Base-by-base conservation (phyloP, 2,888 invertebrate genomes). In the Mycalesis mineus region DNA sequence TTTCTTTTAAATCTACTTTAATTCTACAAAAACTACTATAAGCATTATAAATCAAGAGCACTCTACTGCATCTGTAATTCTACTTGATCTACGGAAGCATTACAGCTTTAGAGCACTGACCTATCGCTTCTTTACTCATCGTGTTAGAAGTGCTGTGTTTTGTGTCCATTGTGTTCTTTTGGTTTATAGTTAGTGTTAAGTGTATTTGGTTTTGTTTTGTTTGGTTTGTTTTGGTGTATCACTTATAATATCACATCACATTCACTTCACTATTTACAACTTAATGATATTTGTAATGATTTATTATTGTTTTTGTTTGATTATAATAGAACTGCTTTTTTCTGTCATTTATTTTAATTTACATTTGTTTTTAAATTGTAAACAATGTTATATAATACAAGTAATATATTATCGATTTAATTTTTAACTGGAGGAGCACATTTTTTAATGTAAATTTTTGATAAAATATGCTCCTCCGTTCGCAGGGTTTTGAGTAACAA, bases 51-150 rank as follows among this genome's bases (percentile, higher is more conserved):
- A 15, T 40, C 36, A 13, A 61, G 40, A 63, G 58, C 74, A 88
- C 88, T 86, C n/a, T n/a, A n/a, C n/a, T n/a, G n/a, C n/a, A n/a
- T n/a, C n/a, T n/a, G n/a, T n/a, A n/a, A n/a, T n/a, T 4, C 8
- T 9, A 31, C 7, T 37, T 39, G 9, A 28, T 6, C 8, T 39
- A 22, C 22, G 5, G 29, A 41, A 33, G 13, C 39, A 8, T 49
- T 47, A 39, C 29, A 6, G 42, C 22, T 40, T 39, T 15, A 61
- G 40, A 63, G 58, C 74, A 88, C 88, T 86, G 82, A 88, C 88
- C 88, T 88, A 88, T 80, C 58, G 86, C 87, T 69, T 87, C 88
- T 66, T 75, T 69, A 61, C 78, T 79, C 82, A 88, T 76, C 70
- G 79, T 80, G 71, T 82, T 79, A 54, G 58, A 58, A 77, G 78